Evolutionary conservation across 2,888 invertebrate species (phyloP), one percentile per base, ranked within the genome.

Genomic region (Punctoribates punctum): DNA sequence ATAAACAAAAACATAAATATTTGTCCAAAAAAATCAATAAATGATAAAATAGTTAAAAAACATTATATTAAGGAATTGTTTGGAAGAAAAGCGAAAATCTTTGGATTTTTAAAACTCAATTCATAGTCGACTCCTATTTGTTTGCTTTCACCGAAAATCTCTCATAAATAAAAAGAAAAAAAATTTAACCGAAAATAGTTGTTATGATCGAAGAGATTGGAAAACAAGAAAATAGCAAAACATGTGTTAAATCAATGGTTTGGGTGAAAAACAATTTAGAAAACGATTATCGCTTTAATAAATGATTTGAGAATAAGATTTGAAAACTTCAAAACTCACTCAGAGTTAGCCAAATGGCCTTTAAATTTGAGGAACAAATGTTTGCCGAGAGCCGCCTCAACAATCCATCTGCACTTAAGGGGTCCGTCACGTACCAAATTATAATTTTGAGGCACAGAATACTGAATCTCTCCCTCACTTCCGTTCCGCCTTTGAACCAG

Each of bases 321-420:
- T 57, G 57, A 57, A 57, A 65, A 65, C n/a, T 42, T 67, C 9
- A 70, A 20, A 46, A 70, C 70, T 46, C 17, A 70, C 70, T 70
- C 25, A 46, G 70, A 5, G 20, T 42, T 13, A 9, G 46, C 70
- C 17, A 46, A 46, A 70, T 70, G 70, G 25, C 81, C 81, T 57
- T 79, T 79, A 67, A 81, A 79, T 46, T 79, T 78, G 17, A 81
- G 75, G 54, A 80, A 81, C 34, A 81, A 79, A 74, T 79, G 80
- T 76, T 81, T 80, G 73, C 79, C 79, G 5, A 77, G 78, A 8
- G 79, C 76, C 11, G 81, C 80, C 34, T 79, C 80, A 15, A 81
- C 74, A 17, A 81, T 77, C 81, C 81, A 81, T 9, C 81, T 80
- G 70, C 81, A 81, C 25, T 75, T 75, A 46, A 75, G 65, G 8